phyloP scores from a whole-genome alignment of 2,113 vertebrate genomes.

The Oenanthe melanoleuca region DNA sequence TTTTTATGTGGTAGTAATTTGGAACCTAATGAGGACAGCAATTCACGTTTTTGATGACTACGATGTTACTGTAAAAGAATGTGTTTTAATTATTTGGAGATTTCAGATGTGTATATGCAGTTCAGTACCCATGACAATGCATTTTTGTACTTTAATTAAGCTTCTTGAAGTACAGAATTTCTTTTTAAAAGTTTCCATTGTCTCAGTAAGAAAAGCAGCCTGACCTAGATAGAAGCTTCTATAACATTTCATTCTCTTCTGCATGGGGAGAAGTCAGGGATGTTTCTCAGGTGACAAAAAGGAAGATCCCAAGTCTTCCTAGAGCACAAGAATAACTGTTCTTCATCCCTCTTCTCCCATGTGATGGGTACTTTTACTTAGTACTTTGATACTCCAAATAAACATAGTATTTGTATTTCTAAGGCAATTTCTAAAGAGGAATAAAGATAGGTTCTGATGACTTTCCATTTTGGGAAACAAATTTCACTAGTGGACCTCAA shows the following conservation, averaged over 20 bases:
- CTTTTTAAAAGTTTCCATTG: conserved; percentile 36
- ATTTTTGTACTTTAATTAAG: conserved; percentile 61
- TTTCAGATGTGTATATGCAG: conserved; percentile 14
- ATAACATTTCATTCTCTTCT: conserved; percentile 1
- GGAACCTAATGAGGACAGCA: conserved; percentile 18
- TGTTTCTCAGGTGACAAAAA: conserved; percentile 46
- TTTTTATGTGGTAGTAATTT: conserved; percentile 36
- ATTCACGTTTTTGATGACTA: conserved; percentile 44
- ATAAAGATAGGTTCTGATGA: neutral
- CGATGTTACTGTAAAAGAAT: neutral
- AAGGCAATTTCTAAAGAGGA: neutral
- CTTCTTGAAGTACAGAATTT: conserved; percentile 17
- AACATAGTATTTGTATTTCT: neutral
- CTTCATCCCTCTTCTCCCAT: neutral
- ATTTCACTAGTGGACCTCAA: neutral
- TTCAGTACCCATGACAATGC: conserved; percentile 54
- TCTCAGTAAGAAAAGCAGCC: conserved; percentile 31
- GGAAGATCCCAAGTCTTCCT: conserved; percentile 25
- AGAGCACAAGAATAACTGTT: neutral
- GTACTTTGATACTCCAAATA: neutral
- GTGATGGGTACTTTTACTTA: neutral
- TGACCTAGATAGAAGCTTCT: conserved; percentile 57
- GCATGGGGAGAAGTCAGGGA: conserved; percentile 14
- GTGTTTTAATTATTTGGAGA: conserved; percentile 46
- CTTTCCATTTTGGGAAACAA: neutral